phyloP scores from a whole-genome alignment of 2,113 vertebrate species.

The Oriolus oriolus region DNA sequence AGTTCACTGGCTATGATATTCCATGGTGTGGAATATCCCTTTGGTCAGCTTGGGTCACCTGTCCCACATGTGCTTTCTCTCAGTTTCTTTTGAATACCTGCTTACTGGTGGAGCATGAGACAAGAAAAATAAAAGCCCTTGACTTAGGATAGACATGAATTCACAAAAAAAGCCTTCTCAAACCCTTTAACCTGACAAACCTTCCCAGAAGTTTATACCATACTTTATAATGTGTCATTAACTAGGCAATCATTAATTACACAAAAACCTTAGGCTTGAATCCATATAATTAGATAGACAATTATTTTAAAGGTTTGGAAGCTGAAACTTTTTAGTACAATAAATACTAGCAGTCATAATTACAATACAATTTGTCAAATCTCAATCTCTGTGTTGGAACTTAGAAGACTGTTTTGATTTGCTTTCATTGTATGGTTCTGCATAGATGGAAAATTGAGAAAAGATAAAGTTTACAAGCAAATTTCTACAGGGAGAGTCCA shows the following conservation, averaged over 20 bases:
- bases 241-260: not conserved
- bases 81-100: not conserved
- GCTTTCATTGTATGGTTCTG: not conserved
- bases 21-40: not conserved
- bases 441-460: not conserved
- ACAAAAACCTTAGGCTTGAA: not conserved
- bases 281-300: not conserved
- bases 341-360: not conserved
- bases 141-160: accelerated
- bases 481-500: not conserved
- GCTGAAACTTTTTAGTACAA: not conserved
- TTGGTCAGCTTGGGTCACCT: not conserved
- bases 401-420: not conserved
- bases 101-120: not conserved
- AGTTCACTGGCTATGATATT: not conserved
- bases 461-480: not conserved
- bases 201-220: not conserved
- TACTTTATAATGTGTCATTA: not conserved
- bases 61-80: not conserved
- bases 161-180: not conserved
- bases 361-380: not conserved
- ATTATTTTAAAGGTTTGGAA: not conserved
- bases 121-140: not conserved
- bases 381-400: not conserved
- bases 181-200: not conserved